These are phyloP conservation scores for Seriola rivoliana DNA, from an alignment of 2,113 vertebrate genomes.

Conservation along the genomic window DNA sequence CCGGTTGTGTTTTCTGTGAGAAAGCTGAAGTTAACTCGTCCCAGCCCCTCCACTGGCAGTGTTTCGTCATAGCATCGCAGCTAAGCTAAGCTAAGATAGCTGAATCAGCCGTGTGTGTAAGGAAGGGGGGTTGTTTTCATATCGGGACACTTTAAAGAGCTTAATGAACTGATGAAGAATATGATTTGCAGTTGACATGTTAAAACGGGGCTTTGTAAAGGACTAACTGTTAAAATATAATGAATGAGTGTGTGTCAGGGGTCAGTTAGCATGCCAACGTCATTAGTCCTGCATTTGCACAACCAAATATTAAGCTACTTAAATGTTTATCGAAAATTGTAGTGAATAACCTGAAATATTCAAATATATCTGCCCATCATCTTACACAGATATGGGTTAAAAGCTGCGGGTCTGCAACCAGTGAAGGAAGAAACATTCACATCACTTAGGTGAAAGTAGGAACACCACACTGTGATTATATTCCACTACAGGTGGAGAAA, in stretches of 20 bases:
- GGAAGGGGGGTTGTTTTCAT: background rate
- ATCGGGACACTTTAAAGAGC: background rate
- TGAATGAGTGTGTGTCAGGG: background rate
- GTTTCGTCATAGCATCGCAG: conserved; percentile 12
- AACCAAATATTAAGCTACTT: too few species aligned
- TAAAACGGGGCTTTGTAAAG: accelerated
- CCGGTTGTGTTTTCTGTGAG: accelerated
- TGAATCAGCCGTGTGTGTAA: background rate
- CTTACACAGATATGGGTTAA: background rate
- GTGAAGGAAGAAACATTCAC: background rate
- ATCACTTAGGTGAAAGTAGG: background rate
- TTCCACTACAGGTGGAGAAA: background rate
- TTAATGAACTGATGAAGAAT: background rate
- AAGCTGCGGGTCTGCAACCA: background rate
- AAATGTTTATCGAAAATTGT: background rate
- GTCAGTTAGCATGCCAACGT: background rate
- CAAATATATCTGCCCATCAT: too few species aligned
- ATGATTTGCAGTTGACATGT: background rate
- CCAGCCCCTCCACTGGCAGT: background rate
- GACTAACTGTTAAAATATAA: background rate
- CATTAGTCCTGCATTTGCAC: too few species aligned
- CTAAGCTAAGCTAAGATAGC: background rate
- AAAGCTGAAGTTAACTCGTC: too few species aligned
- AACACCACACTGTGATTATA: background rate
- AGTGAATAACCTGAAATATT: accelerated